phyloP scores from a whole-genome alignment of 30 jellyfish, hydroid and myxozoan species.

The Catostylus mosaicus region DNA sequence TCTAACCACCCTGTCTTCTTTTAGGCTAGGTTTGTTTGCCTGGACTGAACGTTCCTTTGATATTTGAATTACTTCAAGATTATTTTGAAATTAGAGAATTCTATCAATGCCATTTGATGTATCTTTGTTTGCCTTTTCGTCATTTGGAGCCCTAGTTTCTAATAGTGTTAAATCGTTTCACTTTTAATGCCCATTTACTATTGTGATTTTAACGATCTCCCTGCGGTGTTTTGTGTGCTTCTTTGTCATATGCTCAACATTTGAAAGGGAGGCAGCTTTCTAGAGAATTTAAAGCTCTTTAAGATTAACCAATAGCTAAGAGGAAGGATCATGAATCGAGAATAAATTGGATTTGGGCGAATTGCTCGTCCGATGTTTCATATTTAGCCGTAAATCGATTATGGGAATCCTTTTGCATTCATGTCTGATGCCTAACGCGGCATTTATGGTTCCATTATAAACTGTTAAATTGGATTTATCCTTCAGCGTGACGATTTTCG shows the following conservation, averaged over 20 bases:
- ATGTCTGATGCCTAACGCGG: constrained; percentile 43
- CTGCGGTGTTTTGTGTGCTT: background rate
- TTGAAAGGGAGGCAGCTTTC: background rate
- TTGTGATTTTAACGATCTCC: background rate
- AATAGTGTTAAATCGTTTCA: too few relatives aligned
- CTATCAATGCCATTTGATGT: too few relatives aligned
- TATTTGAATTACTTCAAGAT: too few relatives aligned
- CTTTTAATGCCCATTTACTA: background rate
- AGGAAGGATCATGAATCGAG: constrained; percentile 7
- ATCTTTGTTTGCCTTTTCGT: too few relatives aligned
- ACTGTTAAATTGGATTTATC: constrained; percentile 35
- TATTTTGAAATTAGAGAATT: too few relatives aligned
- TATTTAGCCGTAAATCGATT: constrained; percentile 15
- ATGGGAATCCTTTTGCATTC: constrained; percentile 8
- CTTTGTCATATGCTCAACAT: background rate
- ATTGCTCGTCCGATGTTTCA: constrained; percentile 16
- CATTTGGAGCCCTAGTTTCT: too few relatives aligned
- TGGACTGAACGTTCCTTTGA: too few relatives aligned
- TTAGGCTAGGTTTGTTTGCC: too few relatives aligned
- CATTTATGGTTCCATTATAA: constrained; percentile 8
- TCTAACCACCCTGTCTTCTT: too few relatives aligned
- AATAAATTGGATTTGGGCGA: constrained; percentile 16
- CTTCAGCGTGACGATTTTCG: constrained; percentile 37
- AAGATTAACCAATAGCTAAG: background rate
- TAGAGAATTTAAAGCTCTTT: background rate